Conservation (phyloP, 2,888 invertebrate species). For the Ormyrus pomaceus region DNA sequence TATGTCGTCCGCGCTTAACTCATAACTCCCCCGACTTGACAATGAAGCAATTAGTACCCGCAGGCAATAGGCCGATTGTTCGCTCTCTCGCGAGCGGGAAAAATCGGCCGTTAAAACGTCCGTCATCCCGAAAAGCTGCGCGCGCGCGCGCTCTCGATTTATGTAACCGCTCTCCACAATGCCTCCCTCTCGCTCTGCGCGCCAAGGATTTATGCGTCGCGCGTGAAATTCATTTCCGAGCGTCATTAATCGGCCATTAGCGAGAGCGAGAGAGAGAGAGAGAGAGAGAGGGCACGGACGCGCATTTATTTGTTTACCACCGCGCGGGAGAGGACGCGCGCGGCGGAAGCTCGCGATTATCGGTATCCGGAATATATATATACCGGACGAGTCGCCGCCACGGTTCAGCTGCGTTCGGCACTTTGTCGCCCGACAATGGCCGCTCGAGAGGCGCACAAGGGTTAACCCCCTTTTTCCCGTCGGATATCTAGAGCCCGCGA, state of each 20-base stretch:
- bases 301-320: conserved; percentile 25
- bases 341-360: conserved; percentile 74
- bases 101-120: background rate
- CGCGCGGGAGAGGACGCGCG: conserved; percentile 66
- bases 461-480: too few species aligned
- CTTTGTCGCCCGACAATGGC: too few species aligned
- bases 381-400: conserved; percentile 74
- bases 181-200: background rate
- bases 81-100: background rate
- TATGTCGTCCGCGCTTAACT: conserved; percentile 1
- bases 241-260: conserved; percentile 56
- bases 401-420: conserved; percentile 66
- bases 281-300: background rate
- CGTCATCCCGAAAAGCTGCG: background rate
- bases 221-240: conserved; percentile 57
- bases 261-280: conserved; percentile 3
- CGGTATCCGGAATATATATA: conserved; percentile 68
- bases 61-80: conserved; percentile 11
- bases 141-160: too few species aligned
- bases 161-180: background rate
- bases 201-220: background rate
- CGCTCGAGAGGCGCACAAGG: too few species aligned
- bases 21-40: conserved; percentile 9
- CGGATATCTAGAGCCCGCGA: too few species aligned
- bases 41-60: conserved; percentile 35